A percentile compares a stretch with the other conserved stretches of the same genome.
These are phyloP conservation scores for Paradoxurus hermaphroditus DNA, from an alignment of 2,113 vertebrate species.

Conservation along the genomic window DNA sequence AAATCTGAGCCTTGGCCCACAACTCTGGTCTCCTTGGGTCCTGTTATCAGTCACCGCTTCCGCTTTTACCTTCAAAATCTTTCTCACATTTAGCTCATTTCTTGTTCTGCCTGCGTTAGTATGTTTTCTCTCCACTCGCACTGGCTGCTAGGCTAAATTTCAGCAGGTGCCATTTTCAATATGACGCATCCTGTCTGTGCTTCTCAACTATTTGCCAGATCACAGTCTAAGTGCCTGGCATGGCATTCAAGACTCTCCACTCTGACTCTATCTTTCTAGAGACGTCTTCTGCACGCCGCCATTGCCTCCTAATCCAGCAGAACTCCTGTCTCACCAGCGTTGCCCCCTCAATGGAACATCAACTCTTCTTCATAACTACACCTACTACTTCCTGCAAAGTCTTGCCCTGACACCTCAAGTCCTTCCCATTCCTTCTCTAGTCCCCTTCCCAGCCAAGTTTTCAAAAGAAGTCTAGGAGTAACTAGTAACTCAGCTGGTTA, in stretches of 20 bases:
- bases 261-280: not conserved
- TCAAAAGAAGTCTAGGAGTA: not conserved
- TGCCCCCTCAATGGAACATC: not conserved
- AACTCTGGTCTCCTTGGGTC: not conserved
- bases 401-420: not conserved
- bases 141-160: not conserved
- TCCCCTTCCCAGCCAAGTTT: not conserved
- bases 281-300: not conserved
- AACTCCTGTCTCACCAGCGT: not conserved
- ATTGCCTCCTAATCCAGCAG: not conserved
- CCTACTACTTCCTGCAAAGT: not conserved
- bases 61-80: not conserved
- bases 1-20: not conserved
- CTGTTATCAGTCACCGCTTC: not conserved
- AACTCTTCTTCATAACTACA: not conserved
- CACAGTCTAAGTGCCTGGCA: not conserved
- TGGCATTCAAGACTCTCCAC: not conserved
- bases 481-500: too few species aligned
- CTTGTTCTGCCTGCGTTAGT: not conserved
- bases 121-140: not conserved
- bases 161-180: not conserved
- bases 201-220: not conserved
- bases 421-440: not conserved
- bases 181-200: not conserved
- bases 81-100: not conserved